Percentiles rank a stretch among this genome's conserved stretches.
Evolutionary conservation across 1,140 invertebrate genomes (phyloP).

Genomic region (Aporrectodea caliginosa): DNA sequence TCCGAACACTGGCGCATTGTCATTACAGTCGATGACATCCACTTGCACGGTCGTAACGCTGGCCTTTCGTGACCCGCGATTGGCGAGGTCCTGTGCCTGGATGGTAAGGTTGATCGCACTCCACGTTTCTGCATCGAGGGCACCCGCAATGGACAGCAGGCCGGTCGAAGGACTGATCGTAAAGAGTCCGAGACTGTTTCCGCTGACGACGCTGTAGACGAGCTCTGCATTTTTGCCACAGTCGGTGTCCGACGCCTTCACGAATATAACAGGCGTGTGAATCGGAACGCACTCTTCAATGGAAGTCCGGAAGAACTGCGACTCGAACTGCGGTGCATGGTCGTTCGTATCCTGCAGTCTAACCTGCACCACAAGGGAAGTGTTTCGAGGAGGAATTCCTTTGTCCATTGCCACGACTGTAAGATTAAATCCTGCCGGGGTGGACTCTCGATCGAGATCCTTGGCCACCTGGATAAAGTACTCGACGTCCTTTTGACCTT

Average conservation of each 20-base stretch:
- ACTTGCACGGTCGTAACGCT: constrained; percentile 55
- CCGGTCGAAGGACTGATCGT: constrained; percentile 65
- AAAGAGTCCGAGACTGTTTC: constrained; percentile 43
- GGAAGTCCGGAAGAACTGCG: constrained; percentile 80
- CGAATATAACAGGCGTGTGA: constrained; percentile 71
- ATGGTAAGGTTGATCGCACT: constrained; percentile 38
- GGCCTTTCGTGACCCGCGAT: constrained; percentile 74
- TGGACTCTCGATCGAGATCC: constrained; percentile 69
- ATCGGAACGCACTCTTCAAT: constrained; percentile 82
- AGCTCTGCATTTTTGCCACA: constrained; percentile 73
- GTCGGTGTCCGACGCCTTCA: constrained; percentile 59
- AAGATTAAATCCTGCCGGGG: constrained; percentile 62
- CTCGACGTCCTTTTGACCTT: constrained; percentile 54
- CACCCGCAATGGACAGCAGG: constrained; percentile 73
- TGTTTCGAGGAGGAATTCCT: constrained; percentile 67
- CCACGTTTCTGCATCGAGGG: constrained; percentile 44
- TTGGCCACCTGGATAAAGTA: constrained; percentile 57
- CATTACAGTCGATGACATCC: constrained; percentile 51
- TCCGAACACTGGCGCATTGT: constrained; percentile 50
- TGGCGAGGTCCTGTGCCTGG: constrained; percentile 64
- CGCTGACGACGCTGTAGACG: constrained; percentile 68
- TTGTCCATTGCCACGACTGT: constrained; percentile 78
- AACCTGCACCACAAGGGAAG: constrained; percentile 51
- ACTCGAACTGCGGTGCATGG: constrained; percentile 80
- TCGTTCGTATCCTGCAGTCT: constrained; percentile 76